A percentile compares a stretch with the other conserved stretches of the same genome.
Evolutionary conservation across 1,140 invertebrate genomes (phyloP).

Genomic region (Schlechtendalia chinensis): DNA sequence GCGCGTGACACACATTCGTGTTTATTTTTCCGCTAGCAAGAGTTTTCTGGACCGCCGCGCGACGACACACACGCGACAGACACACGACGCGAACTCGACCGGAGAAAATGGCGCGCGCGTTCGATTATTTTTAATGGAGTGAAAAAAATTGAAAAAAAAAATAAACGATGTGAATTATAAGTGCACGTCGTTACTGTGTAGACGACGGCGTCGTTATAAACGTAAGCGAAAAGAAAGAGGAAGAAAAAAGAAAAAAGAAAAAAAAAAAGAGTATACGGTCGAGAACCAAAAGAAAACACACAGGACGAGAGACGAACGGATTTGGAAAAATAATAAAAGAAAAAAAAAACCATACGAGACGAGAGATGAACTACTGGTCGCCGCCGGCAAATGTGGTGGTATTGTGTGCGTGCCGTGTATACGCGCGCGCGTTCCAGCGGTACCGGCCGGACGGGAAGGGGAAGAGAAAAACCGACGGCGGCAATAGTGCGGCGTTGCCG

Average conservation of each 20-base stretch:
- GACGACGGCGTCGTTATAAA: not conserved
- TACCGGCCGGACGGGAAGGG: conserved; percentile 35
- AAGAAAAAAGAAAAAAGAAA: not conserved
- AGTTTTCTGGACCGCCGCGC: conserved; percentile 2
- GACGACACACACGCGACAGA: too few species aligned
- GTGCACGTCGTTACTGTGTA: too few species aligned
- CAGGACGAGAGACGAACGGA: not conserved
- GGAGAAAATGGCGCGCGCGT: not conserved
- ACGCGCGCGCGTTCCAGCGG: conserved; percentile 32
- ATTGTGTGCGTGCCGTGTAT: conserved; percentile 1
- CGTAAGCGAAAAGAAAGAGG: not conserved
- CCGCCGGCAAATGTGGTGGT: not conserved
- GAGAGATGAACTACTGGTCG: conserved; percentile 9
- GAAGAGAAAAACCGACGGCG: conserved; percentile 42
- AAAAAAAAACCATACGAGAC: too few species aligned
- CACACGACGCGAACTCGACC: not conserved
- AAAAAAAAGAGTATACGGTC: too few species aligned
- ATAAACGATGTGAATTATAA: not conserved
- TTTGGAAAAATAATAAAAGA: not conserved
- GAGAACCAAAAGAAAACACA: conserved; percentile 1
- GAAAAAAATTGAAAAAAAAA: too few species aligned
- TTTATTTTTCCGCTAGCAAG: not conserved
- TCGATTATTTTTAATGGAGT: not conserved
- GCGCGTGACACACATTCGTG: conserved; percentile 40
- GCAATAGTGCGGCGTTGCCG: conserved; percentile 42